These are phyloP conservation scores for Xenentodon cancila DNA, from an alignment of 2,797 vertebrate species.

Conservation along the genomic window DNA sequence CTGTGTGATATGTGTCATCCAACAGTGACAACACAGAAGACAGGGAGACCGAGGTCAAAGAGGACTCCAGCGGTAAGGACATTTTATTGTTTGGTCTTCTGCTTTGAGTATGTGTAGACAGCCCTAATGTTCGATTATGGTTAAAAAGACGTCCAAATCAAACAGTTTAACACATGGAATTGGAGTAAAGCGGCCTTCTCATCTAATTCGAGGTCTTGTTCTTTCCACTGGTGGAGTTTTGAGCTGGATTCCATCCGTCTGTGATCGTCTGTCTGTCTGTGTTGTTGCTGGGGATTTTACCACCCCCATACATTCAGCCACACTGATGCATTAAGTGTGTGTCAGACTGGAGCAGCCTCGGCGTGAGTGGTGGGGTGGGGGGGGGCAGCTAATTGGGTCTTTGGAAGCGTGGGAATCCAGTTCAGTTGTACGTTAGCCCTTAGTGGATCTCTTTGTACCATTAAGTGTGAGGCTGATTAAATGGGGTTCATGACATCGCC, in stretches of 20 bases:
- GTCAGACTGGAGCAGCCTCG: constrained; percentile 10
- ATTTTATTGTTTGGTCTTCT: not conserved
- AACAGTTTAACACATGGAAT: too few species aligned
- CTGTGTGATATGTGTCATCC: constrained; percentile 55
- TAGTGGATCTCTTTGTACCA: too few species aligned
- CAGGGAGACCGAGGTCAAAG: constrained; percentile 88
- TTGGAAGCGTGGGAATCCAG: too few species aligned
- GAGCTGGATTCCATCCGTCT: constrained; percentile 22
- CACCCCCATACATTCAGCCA: constrained; percentile 56
- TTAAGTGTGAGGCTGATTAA: not conserved
- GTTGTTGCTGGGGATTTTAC: constrained; percentile 57
- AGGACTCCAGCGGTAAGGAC: constrained; percentile 86
- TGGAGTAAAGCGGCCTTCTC: too few species aligned
- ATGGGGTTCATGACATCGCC: not conserved
- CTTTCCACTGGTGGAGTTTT: constrained; percentile 13
- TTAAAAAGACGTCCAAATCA: too few species aligned
- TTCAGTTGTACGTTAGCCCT: too few species aligned
- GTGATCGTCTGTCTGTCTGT: constrained; percentile 27
- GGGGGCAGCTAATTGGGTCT: not conserved
- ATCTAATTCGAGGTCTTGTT: too few species aligned
- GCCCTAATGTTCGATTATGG: too few species aligned
- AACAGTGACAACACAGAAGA: constrained; percentile 93
- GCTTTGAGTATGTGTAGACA: too few species aligned
- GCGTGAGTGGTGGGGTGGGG: constrained; percentile 29
- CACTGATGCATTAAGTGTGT: too few species aligned